Evolutionary conservation across 2,888 invertebrate genomes (phyloP).

Genomic region (Conops quadrifasciatus): DNA sequence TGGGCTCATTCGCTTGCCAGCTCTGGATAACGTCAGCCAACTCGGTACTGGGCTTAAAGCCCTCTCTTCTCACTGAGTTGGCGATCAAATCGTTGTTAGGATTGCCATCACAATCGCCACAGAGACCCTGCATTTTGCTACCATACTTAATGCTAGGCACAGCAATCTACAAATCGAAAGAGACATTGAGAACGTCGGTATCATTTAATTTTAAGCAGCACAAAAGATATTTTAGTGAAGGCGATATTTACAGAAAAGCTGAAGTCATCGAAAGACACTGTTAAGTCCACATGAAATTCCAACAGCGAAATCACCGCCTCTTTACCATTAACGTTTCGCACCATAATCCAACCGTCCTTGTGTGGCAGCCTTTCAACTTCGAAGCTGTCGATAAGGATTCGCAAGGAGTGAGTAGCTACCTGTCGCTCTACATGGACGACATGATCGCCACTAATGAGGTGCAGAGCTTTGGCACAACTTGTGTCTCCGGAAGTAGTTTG

Average conservation of each 20-base stretch:
- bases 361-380: slow-evolving; percentile 65
- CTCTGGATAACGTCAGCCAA: slow-evolving; percentile 67
- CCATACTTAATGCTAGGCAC: slow-evolving; percentile 79
- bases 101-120: slow-evolving; percentile 77
- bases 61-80: slow-evolving; percentile 66
- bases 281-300: slow-evolving; percentile 77
- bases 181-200: background rate
- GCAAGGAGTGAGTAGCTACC: slow-evolving; percentile 59
- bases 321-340: slow-evolving; percentile 68
- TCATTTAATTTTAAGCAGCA: no score
- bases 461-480: slow-evolving; percentile 75
- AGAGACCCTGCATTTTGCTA: slow-evolving; percentile 79
- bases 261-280: slow-evolving; percentile 64
- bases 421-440: slow-evolving; percentile 68
- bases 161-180: slow-evolving; percentile 66
- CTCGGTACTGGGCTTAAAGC: slow-evolving; percentile 45
- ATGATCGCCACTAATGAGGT: slow-evolving; percentile 73
- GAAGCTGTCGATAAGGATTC: slow-evolving; percentile 61
- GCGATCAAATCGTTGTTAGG: slow-evolving; percentile 68
- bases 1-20: slow-evolving; percentile 68
- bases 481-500: slow-evolving; percentile 50
- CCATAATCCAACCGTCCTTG: slow-evolving; percentile 72
- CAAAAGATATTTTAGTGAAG: no score
- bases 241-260: slow-evolving; percentile 65
- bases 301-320: slow-evolving; percentile 72